Conservation (phyloP, 2,888 invertebrate species). For the Tryphoninae sp. region DNA sequence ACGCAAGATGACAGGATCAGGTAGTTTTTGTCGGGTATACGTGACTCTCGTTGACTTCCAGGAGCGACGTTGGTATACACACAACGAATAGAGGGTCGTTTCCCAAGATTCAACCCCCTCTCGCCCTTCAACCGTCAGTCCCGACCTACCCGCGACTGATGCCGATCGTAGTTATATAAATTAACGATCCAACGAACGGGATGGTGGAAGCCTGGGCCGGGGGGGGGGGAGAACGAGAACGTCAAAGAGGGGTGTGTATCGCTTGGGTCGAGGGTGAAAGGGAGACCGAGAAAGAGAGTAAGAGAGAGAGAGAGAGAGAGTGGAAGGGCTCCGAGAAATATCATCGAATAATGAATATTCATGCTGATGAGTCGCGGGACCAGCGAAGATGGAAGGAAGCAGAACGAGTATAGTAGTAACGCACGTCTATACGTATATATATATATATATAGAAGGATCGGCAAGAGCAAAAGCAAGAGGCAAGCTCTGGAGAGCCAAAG, state of each 20-base stretch:
- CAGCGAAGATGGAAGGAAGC: constrained; percentile 74
- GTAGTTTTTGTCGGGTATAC: constrained; percentile 41
- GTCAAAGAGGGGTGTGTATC: constrained; percentile 43
- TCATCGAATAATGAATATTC: constrained; percentile 81
- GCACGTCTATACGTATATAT: constrained; percentile 19
- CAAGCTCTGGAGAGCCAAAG: constrained; percentile 43
- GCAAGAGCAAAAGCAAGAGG: constrained; percentile 62
- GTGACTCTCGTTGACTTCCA: constrained; percentile 33
- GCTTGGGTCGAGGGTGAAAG: constrained; percentile 21
- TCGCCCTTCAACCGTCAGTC: constrained; percentile 52
- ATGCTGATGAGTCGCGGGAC: constrained; percentile 80
- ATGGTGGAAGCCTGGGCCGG: constrained; percentile 49
- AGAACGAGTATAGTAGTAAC: constrained; percentile 66
- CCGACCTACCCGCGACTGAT: constrained; percentile 62
- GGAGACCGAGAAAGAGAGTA: constrained; percentile 23
- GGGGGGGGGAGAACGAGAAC: constrained; percentile 39
- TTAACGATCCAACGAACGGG: constrained; percentile 76
- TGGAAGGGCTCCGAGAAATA: constrained; percentile 76
- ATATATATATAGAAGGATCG: constrained; percentile 45
- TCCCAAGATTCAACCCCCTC: constrained; percentile 51
- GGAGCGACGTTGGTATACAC: constrained; percentile 21
- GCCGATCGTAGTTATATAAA: constrained; percentile 79
- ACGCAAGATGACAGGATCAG: constrained; percentile 40
- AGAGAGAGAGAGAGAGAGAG: constrained; percentile 47
- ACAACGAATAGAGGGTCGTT: constrained; percentile 51